Evolutionary conservation across 1,140 invertebrate genomes (phyloP), one percentile per base, ranked within the genome.

Genomic region (Pinna nobilis): DNA sequence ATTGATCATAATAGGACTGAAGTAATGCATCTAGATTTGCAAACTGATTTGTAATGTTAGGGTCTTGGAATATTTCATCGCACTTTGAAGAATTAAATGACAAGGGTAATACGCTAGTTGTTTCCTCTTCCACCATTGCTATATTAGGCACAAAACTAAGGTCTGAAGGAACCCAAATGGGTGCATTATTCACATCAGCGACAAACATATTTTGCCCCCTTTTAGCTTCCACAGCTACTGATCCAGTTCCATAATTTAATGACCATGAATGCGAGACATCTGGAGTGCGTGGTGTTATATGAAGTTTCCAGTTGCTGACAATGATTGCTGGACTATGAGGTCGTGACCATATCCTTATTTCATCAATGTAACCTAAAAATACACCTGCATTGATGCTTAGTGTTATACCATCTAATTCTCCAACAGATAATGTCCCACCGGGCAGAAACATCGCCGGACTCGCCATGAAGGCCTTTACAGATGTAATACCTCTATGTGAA

Each of bases 271-370:
- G 60, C 25, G 49, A 66, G 28, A 82, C 55, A 61, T 78, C 74
- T 13, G 78, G 78, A 37, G 80, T 78, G 25, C 23, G 55, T 25
- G 47, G 57, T 18, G 70, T 37, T n/a, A 78, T 61, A 23, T 39
- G 9, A 18, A 78, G 49, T 35, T 55, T 68, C 64, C 74, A 76
- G 44, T 70, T 78, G 20, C 59, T 50, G 7, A 60, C 44, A 15
- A 78, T 59, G 2, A 82, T 60, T n/a, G 76, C 71, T 65, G 81
- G 81, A 28, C 76, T 82, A 25, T 76, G 69, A 37, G 76, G 76
- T 37, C 81, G 59, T 15, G 70, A 74, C 81, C 81, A 82, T 35
- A 82, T 61, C n/a, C 81, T 64, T 4, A 82, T 44, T 55, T 80
- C 76, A 50, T 82, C 81, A 30, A 82, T 65, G 23, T 73, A 74